Conservation (phyloP, 2,113 vertebrate species). For the Colossoma macropomum region DNA sequence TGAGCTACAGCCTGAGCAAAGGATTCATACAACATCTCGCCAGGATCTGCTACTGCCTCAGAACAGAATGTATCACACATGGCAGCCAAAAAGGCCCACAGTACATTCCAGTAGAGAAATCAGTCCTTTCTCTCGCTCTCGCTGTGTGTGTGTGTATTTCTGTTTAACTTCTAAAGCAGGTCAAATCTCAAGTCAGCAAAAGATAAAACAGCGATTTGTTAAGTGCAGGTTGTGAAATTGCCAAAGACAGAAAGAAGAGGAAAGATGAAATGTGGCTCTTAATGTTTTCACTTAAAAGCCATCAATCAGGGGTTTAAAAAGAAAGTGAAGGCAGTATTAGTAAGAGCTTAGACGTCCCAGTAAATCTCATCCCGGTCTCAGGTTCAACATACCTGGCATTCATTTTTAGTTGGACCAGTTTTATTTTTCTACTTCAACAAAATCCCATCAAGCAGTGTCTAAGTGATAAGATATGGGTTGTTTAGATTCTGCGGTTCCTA, state of each 20-base stretch:
- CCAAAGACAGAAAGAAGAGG: background rate
- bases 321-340: background rate
- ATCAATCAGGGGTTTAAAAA: background rate
- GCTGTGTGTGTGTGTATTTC: slow-evolving; percentile 7
- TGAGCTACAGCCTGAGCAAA: slow-evolving; percentile 3
- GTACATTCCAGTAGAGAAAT: slow-evolving; percentile 38
- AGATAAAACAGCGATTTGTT: background rate
- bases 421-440: slow-evolving; percentile 19
- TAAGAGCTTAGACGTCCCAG: background rate
- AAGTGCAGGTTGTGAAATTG: background rate
- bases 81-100: slow-evolving; percentile 44
- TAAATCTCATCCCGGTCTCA: background rate
- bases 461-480: background rate
- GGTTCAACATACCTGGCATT: background rate
- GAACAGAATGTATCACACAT: slow-evolving; percentile 52
- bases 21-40: background rate
- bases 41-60: slow-evolving; percentile 28
- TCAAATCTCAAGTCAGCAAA: background rate
- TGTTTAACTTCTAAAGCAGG: slow-evolving; percentile 21
- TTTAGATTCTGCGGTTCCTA: background rate
- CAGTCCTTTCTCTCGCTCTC: background rate
- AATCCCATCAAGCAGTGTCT: background rate
- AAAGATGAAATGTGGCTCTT: background rate
- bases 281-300: background rate
- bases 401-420: background rate